Base-by-base conservation (phyloP, 2,797 vertebrate species). In the Chromobotia macracanthus region DNA sequence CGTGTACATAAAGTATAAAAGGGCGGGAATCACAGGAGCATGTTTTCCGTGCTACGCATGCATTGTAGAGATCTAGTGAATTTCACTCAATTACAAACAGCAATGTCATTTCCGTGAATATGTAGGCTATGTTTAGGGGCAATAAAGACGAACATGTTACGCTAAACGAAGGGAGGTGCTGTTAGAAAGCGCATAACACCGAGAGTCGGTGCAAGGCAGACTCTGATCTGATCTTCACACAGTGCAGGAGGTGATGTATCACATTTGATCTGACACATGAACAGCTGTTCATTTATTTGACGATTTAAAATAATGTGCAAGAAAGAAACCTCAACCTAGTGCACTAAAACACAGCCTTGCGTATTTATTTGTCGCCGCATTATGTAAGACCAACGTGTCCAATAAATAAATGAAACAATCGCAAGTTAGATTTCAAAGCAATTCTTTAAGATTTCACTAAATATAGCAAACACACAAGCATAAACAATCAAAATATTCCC, bases 221-320 rank as follows among this genome's bases (percentile, higher is more conserved):
- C 18, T 73, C 66, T 68, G 70, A 66, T 58, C 8, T 38, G 75
- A 70, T 70, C 46, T 78, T 64, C 44, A 78, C n/a, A n/a, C n/a
- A n/a, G n/a, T n/a, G n/a, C 12, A 48, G 41, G 66, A 76, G 23
- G 46, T 46, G 51, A 58, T 77, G 73, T 69, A 55, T 38, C 75
- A 74, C 50, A 70, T 67, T 67, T 71, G 56, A 64, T 70, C 58
- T 69, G 63, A 73, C 38, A 79, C 63, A 56, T 70, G 31, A 60
- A 78, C 31, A 74, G 66, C 31, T 66, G 63, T 50, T 77, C 69
- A 77, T 82, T 69, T 73, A 80, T 80, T 82, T 82, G 65, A 68
- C 73, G n/a, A n/a, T n/a, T n/a, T n/a, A 38, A 48, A 68, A 76
- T 71, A 68, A 72, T 38, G 25, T 73, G 68, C 67, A 71, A 77